Evolutionary conservation across 2,113 vertebrate species (phyloP).

Genomic region (Bubo bubo): DNA sequence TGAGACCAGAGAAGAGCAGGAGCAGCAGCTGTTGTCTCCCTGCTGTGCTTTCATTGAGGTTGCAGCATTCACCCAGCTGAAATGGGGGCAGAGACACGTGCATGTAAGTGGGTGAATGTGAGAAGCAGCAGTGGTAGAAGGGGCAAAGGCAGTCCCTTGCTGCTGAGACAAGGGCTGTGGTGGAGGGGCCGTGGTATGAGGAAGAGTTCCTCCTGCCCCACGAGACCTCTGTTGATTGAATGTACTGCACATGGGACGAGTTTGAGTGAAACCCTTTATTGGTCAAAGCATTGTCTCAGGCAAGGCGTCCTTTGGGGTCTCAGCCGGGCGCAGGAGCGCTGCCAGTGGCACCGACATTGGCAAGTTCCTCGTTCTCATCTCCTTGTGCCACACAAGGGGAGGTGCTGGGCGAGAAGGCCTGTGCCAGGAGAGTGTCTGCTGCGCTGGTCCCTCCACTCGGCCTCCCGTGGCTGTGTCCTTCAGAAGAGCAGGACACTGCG

Average conservation of each 20-base stretch:
- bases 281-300: not conserved
- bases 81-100: no score
- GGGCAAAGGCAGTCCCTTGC: no score
- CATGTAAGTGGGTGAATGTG: no score
- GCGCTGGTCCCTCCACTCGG: no score
- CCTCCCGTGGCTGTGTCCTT: not conserved
- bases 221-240: not conserved
- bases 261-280: not conserved
- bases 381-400: not conserved
- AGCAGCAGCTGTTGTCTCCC: not conserved
- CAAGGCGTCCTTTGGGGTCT: not conserved
- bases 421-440: not conserved
- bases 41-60: not conserved
- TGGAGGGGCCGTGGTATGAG: no score
- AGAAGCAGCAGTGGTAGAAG: no score
- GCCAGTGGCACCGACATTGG: accelerated
- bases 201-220: not conserved
- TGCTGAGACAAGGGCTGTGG: not conserved
- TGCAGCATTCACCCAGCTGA: not conserved
- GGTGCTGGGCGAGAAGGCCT: not conserved
- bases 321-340: accelerated
- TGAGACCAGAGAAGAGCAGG: not conserved
- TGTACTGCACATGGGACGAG: not conserved
- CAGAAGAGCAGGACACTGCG: conserved; percentile 35
- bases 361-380: accelerated